Conservation (phyloP, 1,140 invertebrate species). For the Globodera rostochiensis region DNA sequence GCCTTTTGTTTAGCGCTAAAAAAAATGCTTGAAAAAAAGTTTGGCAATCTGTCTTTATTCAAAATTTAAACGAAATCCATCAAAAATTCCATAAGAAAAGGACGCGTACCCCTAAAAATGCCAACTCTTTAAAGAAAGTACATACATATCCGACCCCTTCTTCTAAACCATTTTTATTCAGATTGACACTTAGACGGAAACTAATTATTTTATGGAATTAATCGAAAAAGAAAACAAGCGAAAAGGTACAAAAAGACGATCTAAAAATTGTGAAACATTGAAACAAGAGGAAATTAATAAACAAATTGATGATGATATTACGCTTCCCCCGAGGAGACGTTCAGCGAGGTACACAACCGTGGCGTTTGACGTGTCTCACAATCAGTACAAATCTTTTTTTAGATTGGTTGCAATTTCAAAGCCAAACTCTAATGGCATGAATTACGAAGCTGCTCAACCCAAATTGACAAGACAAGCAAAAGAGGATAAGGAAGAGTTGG, state of each 20-base stretch:
- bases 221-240: background rate
- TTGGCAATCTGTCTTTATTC: background rate
- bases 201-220: background rate
- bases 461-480: background rate
- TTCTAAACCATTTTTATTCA: background rate
- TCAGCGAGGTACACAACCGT: background rate
- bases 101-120: too few relatives aligned
- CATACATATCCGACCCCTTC: background rate
- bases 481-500: background rate
- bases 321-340: background rate
- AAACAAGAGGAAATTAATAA: background rate
- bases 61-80: background rate
- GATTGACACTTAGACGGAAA: background rate
- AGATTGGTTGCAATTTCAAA: constrained; percentile 8
- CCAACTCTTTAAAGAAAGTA: too few relatives aligned
- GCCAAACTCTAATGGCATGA: background rate
- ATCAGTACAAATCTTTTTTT: background rate
- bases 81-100: background rate
- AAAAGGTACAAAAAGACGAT: constrained; percentile 13
- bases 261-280: background rate
- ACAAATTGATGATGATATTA: background rate
- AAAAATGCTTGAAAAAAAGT: too few relatives aligned
- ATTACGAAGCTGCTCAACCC: background rate
- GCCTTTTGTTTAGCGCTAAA: too few relatives aligned
- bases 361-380: background rate